Conservation (phyloP, 2,888 invertebrate species). For the Drosophila tanythrix region DNA sequence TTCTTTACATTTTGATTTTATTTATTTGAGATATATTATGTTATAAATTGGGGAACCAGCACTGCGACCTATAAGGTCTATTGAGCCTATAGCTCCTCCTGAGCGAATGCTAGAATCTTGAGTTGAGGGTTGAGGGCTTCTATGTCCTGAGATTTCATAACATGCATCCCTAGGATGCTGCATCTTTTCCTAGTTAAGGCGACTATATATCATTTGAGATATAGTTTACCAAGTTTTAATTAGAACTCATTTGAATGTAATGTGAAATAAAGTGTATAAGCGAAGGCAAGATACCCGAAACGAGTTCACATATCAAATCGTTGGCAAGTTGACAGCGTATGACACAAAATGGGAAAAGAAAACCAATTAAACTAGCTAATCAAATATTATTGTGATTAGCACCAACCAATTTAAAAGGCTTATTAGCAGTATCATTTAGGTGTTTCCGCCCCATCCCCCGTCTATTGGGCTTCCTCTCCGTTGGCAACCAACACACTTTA, state of each 20-base stretch:
- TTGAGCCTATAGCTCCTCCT: no score
- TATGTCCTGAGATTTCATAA: no score
- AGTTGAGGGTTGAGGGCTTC: no score
- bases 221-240: neutral
- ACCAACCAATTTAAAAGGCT: slow-evolving; percentile 76
- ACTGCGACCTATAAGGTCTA: no score
- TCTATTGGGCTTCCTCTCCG: slow-evolving; percentile 9
- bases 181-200: no score
- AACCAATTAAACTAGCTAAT: slow-evolving; percentile 80
- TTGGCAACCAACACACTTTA: slow-evolving; percentile 10
- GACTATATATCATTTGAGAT: neutral
- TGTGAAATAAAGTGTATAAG: slow-evolving; percentile 7
- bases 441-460: slow-evolving; percentile 27
- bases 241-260: no score
- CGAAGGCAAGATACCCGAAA: slow-evolving; percentile 6
- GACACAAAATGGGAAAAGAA: slow-evolving; percentile 67
- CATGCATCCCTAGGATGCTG: no score
- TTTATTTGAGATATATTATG: no score
- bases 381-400: slow-evolving; percentile 83
- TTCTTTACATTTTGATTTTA: neutral
- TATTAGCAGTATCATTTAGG: slow-evolving; percentile 79
- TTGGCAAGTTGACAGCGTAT: slow-evolving; percentile 53
- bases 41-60: no score
- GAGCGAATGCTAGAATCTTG: no score
- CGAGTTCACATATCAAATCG: neutral